phyloP scores from a whole-genome alignment of 2,888 invertebrate genomes.

The Heliconius aoede region DNA sequence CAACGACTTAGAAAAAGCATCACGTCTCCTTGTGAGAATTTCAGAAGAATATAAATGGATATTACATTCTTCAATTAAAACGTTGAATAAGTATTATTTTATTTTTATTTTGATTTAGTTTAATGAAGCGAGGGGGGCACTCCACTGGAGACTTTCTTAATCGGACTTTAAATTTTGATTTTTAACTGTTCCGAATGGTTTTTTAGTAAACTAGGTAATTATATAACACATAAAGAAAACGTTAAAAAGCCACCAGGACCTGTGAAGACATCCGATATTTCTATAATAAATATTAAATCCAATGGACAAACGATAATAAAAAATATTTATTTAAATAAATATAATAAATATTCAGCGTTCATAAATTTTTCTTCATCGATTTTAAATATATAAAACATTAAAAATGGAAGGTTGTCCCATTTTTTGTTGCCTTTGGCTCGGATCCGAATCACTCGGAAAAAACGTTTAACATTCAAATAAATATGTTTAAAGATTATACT shows the following conservation, averaged over 20 bases:
- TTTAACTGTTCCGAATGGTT: too few relatives aligned
- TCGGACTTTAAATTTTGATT: too few relatives aligned
- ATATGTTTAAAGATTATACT: background rate
- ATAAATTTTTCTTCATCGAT: conserved; percentile 1
- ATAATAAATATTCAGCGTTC: background rate
- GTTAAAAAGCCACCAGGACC: too few relatives aligned
- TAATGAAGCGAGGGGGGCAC: too few relatives aligned
- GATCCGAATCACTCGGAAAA: conserved; percentile 2
- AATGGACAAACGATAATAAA: background rate
- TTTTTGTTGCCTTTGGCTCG: conserved; percentile 4
- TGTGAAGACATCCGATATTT: background rate
- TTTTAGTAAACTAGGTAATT: too few relatives aligned
- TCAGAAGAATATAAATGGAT: background rate
- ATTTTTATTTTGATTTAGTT: too few relatives aligned
- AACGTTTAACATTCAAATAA: conserved; percentile 3
- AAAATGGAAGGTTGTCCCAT: conserved; percentile 1
- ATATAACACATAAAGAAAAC: too few relatives aligned
- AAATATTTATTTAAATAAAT: background rate
- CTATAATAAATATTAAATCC: background rate
- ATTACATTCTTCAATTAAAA: conserved; percentile 2
- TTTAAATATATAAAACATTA: background rate
- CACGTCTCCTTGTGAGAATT: conserved; percentile 5
- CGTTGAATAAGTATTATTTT: background rate
- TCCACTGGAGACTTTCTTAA: too few relatives aligned
- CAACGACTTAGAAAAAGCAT: background rate